Percentiles rank a stretch among this genome's conserved stretches.
These are phyloP conservation scores for Busseola fusca DNA, from an alignment of 2,888 invertebrate species.

Conservation along the genomic window DNA sequence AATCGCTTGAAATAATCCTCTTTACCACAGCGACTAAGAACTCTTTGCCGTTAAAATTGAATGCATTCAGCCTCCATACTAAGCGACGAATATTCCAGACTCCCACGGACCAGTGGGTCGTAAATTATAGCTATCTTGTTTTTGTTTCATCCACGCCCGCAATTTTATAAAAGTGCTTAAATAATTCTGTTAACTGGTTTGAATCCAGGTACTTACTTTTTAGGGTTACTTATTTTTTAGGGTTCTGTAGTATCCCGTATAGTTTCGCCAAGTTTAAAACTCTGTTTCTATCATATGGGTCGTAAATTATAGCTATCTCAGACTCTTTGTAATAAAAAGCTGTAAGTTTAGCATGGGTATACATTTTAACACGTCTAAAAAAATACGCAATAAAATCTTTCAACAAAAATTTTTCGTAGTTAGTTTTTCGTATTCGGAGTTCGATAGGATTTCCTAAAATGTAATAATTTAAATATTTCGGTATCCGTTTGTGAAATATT, in stretches of 20 bases:
- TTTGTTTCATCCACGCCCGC: slow-evolving; percentile 61
- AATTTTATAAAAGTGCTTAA: slow-evolving; percentile 61
- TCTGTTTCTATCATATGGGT: too few species aligned
- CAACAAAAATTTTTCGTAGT: too few species aligned
- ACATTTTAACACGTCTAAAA: not conserved
- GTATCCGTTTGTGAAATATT: too few species aligned
- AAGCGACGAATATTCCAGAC: slow-evolving; percentile 33
- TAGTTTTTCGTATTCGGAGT: not conserved
- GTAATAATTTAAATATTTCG: too few species aligned
- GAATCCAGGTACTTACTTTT: slow-evolving; percentile 33
- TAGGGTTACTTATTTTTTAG: not conserved
- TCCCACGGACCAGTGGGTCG: slow-evolving; percentile 39
- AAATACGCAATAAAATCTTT: not conserved
- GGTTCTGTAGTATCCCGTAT: not conserved
- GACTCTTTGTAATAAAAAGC: not conserved
- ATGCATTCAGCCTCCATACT: slow-evolving; percentile 32
- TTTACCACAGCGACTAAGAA: slow-evolving; percentile 17
- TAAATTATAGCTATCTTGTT: slow-evolving; percentile 62
- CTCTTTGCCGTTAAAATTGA: slow-evolving; percentile 26
- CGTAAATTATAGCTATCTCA: too few species aligned
- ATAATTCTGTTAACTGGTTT: slow-evolving; percentile 67
- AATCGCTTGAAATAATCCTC: slow-evolving; percentile 35
- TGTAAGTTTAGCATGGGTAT: not conserved
- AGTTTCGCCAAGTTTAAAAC: not conserved
- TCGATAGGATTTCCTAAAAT: not conserved